A percentile compares a stretch with the other conserved stretches of the same genome.
Evolutionary conservation across 2,888 invertebrate species (phyloP).

Genomic region (Syritta pipiens): DNA sequence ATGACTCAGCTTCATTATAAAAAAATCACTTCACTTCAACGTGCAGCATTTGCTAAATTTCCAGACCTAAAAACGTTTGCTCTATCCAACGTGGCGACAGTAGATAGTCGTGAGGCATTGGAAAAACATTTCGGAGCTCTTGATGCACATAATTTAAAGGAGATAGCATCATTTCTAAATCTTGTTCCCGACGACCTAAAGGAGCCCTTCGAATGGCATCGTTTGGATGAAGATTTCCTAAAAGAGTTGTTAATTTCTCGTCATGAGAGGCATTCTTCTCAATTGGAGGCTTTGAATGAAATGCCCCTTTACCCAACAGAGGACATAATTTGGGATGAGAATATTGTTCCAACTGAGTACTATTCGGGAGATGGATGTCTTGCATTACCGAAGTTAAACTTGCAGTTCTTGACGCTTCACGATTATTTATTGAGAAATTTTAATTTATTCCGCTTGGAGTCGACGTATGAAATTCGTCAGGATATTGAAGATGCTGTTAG

Average conservation of each 20-base stretch:
- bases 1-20: constrained; percentile 97
- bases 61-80: constrained; percentile 92
- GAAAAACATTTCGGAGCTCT: constrained; percentile 88
- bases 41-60: constrained; percentile 95
- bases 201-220: constrained; percentile 84
- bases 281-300: constrained; percentile 95
- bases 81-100: constrained; percentile 94
- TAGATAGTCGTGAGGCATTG: constrained; percentile 90
- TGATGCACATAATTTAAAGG: constrained; percentile 88
- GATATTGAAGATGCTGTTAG: constrained; percentile 98
- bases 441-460: constrained; percentile 97
- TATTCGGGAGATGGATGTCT: constrained; percentile 97
- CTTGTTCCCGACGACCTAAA: constrained; percentile 88
- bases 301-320: constrained; percentile 99
- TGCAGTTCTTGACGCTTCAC: constrained; percentile 98
- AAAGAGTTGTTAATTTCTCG: constrained; percentile 92
- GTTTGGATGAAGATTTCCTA: constrained; percentile 89
- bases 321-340: constrained; percentile 99
- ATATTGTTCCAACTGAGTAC: constrained; percentile 98
- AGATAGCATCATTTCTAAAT: constrained; percentile 92
- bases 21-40: constrained; percentile 94
- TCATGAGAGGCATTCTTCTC: constrained; percentile 93
- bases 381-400: constrained; percentile 97
- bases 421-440: constrained; percentile 98
- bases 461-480: constrained; percentile 96